These are phyloP conservation scores for Apotomis betuletana DNA, from an alignment of 2,888 invertebrate species.

Conservation along the genomic window DNA sequence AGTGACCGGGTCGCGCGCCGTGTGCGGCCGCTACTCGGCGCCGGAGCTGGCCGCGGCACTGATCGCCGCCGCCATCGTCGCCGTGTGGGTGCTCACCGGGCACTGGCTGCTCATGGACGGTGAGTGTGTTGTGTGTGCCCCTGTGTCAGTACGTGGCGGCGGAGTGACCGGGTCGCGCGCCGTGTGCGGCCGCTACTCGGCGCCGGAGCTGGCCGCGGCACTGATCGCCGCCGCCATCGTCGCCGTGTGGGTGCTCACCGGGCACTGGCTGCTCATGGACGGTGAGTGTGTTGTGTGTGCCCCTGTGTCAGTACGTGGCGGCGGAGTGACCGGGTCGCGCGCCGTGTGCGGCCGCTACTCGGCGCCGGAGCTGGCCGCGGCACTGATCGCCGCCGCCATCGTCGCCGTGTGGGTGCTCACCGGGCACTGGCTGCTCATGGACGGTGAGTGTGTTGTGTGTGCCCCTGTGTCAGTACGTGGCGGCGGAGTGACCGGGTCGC, in stretches of 20 bases:
- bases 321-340: no score
- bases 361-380: slow-evolving; percentile 96
- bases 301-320: no score
- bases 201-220: slow-evolving; percentile 96
- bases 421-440: slow-evolving; percentile 86
- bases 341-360: slow-evolving; percentile 86
- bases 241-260: slow-evolving; percentile 98
- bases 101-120: slow-evolving; percentile 99
- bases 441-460: slow-evolving; percentile 81
- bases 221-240: slow-evolving; percentile 96
- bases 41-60: slow-evolving; percentile 97
- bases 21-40: slow-evolving; percentile 97
- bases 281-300: slow-evolving; percentile 87
- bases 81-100: slow-evolving; percentile 98
- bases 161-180: slow-evolving; percentile 83
- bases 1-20: slow-evolving; percentile 85
- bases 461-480: no score
- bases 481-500: no score
- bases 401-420: slow-evolving; percentile 97
- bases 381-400: slow-evolving; percentile 94
- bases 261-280: slow-evolving; percentile 99
- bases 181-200: slow-evolving; percentile 97
- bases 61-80: slow-evolving; percentile 95
- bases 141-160: slow-evolving; percentile 97
- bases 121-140: slow-evolving; percentile 89